Base-by-base conservation (phyloP, 2,888 invertebrate genomes). In the Silvanus unidentatus region DNA sequence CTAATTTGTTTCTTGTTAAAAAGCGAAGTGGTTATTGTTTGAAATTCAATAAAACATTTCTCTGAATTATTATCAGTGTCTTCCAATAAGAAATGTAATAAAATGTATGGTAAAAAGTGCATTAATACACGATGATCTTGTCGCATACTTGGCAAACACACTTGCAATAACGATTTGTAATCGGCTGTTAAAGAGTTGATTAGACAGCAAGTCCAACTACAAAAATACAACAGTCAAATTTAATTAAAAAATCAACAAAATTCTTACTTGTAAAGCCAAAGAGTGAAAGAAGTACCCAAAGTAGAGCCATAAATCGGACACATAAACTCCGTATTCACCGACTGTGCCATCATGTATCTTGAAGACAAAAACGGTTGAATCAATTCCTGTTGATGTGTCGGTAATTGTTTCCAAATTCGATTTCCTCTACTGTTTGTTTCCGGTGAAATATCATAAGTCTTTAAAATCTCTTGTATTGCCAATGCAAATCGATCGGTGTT, bases 401-500 rank as follows among this genome's bases (percentile, higher is more conserved):
- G 80, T 57, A 90, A 79, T 44, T 78, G 78, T 16, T 79, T 73
- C 89, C 89, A 90, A 0, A 87, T 71, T 37, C 77, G 74, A 53
- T 85, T 81, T 52, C 70, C 73, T 5, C 72, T 71, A 13, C 80
- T 66, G 8, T 30, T 49, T 12, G 62, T 78, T 42, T 75, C 75
- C 0, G 85, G 84, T 1, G 82, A 81, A 47, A 88, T 84, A 12
- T 81, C 80, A 53, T 84, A 84, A 1, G 78, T 76, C 59, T 83
- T 83, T 36, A 89, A 69, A 51, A 88, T 85, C 64, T 88, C 88
- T 71, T 89, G 82, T 59, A 90, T 89, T 0, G 88, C 88, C 47
- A 89, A 66, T 0, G 88, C 84, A 62, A 87, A 87, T 57, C 83
- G 81, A 63, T 89, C 87, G 75, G 88, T 85, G 55, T 83, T 83